Evolutionary conservation across 53 echinoderm and acorn worm species (phyloP).

Genomic region (Glandiceps talaboti): DNA sequence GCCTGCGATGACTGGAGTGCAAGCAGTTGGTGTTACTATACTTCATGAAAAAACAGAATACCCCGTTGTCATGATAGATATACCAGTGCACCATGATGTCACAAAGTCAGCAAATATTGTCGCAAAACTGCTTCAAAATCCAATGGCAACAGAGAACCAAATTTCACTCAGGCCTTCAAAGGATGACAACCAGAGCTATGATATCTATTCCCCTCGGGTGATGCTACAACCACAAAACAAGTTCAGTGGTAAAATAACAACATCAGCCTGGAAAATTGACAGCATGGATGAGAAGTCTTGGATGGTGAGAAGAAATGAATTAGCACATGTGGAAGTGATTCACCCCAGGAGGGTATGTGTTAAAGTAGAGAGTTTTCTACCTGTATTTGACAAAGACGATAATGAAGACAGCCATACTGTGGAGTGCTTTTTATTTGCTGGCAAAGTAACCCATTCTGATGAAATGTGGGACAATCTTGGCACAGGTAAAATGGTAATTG

Average conservation of each 20-base stretch:
- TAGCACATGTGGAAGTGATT: background rate
- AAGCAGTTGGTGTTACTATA: constrained; percentile 67
- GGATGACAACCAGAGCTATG: background rate
- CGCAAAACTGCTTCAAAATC: background rate
- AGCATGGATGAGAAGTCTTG: background rate
- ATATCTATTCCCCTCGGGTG: background rate
- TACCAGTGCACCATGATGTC: constrained; percentile 15
- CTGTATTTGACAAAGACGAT: background rate
- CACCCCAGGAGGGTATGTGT: background rate
- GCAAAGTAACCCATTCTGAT: background rate
- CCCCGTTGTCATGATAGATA: constrained; percentile 67
- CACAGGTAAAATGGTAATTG: background rate
- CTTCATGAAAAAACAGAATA: constrained; percentile 98
- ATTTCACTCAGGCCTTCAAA: background rate
- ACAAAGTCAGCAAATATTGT: background rate
- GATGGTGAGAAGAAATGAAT: background rate
- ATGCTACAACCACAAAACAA: background rate
- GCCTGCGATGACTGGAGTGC: constrained; percentile 48
- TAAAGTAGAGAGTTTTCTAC: background rate
- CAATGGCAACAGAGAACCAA: background rate
- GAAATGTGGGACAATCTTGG: background rate
- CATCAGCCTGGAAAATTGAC: background rate
- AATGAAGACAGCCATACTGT: background rate
- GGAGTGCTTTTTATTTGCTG: background rate
- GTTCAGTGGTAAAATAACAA: background rate